phyloP scores from a whole-genome alignment of 2,888 invertebrate genomes.

The Oscheius sp. region DNA sequence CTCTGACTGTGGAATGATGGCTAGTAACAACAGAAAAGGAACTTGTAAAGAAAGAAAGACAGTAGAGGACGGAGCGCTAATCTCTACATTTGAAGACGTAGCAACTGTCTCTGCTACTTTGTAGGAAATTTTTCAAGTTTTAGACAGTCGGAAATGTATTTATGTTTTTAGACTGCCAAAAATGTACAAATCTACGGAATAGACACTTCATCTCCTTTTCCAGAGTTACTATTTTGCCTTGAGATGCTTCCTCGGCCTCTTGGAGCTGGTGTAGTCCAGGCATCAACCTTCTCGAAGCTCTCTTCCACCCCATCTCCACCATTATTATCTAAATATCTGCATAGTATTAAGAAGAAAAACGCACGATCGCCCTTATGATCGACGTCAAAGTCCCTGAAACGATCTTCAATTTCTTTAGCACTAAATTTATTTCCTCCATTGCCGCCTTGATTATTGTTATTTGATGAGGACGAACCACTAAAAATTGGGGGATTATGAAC shows the following conservation, averaged over 20 bases:
- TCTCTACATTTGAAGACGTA: too few species aligned
- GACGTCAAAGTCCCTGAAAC: constrained; percentile 15
- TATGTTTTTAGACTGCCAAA: too few species aligned
- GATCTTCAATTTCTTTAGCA: constrained; percentile 22
- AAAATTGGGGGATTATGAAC: not conserved
- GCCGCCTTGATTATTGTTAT: not conserved
- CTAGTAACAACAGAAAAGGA: too few species aligned
- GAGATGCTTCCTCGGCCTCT: not conserved
- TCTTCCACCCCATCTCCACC: not conserved
- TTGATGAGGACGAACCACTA: not conserved
- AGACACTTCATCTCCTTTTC: constrained; percentile 6
- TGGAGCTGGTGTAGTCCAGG: constrained; percentile 1
- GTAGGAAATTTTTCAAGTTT: too few species aligned
- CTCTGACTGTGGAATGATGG: too few species aligned
- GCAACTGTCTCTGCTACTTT: too few species aligned
- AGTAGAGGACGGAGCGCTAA: too few species aligned
- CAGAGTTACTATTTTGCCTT: not conserved
- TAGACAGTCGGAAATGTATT: too few species aligned
- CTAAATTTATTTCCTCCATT: not conserved
- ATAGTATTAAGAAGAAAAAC: too few species aligned
- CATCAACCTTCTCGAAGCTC: constrained; percentile 6
- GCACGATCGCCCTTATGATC: constrained; percentile 5
- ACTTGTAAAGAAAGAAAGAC: too few species aligned
- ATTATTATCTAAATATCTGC: not conserved
- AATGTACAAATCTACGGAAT: constrained; percentile 19